Percentiles rank a stretch among this genome's conserved stretches.
These are phyloP conservation scores for Cephus spinipes DNA, from an alignment of 2,888 invertebrate genomes.

Conservation along the genomic window DNA sequence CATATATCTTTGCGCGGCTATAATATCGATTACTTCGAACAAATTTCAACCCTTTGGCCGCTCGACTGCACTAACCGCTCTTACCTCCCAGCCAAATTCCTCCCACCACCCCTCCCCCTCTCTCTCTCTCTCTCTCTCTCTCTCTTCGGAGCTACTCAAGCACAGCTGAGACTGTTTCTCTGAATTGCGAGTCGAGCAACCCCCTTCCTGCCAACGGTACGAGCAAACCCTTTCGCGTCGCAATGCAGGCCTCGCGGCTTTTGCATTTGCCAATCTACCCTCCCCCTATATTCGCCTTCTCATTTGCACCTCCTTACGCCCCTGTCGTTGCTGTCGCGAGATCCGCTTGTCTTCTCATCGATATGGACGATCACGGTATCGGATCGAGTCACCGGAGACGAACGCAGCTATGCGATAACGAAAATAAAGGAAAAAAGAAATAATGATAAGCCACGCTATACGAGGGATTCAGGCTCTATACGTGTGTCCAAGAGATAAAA, in stretches of 20 bases:
- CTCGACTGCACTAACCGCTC: slow-evolving; percentile 27
- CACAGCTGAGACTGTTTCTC: too few species aligned
- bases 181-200: neutral
- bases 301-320: neutral
- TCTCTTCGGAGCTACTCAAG: too few species aligned
- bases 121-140: neutral
- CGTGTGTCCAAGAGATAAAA: too few species aligned
- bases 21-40: slow-evolving; percentile 60
- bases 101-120: neutral
- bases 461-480: too few species aligned
- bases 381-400: too few species aligned
- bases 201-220: neutral
- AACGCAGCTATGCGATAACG: too few species aligned
- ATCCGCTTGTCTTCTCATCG: too few species aligned
- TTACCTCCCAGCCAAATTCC: slow-evolving; percentile 19
- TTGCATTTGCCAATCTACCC: slow-evolving; percentile 6
- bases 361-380: too few species aligned
- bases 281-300: neutral
- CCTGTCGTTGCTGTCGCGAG: too few species aligned
- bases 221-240: slow-evolving; percentile 21
- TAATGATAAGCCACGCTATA: too few species aligned
- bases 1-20: slow-evolving; percentile 54
- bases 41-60: slow-evolving; percentile 43
- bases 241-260: slow-evolving; percentile 38
- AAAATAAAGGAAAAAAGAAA: too few species aligned